A percentile compares a stretch with the other conserved stretches of the same genome.
phyloP scores from a whole-genome alignment of 2,797 vertebrate genomes.

The Danio aesculapii region DNA sequence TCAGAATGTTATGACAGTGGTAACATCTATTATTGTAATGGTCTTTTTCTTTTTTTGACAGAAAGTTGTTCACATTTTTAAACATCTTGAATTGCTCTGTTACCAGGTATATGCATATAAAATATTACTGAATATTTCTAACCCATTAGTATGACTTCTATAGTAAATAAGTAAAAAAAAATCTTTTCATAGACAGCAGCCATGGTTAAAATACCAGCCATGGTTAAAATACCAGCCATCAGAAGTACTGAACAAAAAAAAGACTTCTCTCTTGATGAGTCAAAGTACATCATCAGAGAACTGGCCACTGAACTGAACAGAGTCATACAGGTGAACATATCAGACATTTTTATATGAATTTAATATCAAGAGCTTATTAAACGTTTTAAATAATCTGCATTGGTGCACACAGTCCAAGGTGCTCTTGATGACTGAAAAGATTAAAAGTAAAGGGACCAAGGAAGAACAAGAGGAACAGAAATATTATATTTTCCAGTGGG shows the following conservation, averaged over 20 bases:
- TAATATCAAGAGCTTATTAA: background rate
- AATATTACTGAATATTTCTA: background rate
- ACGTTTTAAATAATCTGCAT: background rate
- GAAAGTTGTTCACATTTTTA: background rate
- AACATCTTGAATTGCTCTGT: background rate
- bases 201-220: background rate
- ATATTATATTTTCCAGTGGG: constrained; percentile 57
- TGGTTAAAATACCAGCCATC: background rate
- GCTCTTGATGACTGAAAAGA: background rate
- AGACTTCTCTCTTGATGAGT: background rate
- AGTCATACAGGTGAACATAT: constrained; percentile 18
- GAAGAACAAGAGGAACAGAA: constrained; percentile 7
- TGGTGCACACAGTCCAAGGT: background rate
- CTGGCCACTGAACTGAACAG: constrained; percentile 16
- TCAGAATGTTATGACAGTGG: background rate
- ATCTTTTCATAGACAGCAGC: background rate
- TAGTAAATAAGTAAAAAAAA: background rate
- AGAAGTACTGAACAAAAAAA: background rate
- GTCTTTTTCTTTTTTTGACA: background rate
- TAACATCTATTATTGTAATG: background rate
- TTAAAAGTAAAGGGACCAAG: background rate
- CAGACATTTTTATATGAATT: background rate
- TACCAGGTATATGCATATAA: constrained; percentile 21
- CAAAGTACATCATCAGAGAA: background rate
- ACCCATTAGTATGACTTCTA: background rate